Evolutionary conservation across 2,797 vertebrate species (phyloP), one percentile per base, ranked within the genome.

Genomic region (Atherinosoma microstoma): DNA sequence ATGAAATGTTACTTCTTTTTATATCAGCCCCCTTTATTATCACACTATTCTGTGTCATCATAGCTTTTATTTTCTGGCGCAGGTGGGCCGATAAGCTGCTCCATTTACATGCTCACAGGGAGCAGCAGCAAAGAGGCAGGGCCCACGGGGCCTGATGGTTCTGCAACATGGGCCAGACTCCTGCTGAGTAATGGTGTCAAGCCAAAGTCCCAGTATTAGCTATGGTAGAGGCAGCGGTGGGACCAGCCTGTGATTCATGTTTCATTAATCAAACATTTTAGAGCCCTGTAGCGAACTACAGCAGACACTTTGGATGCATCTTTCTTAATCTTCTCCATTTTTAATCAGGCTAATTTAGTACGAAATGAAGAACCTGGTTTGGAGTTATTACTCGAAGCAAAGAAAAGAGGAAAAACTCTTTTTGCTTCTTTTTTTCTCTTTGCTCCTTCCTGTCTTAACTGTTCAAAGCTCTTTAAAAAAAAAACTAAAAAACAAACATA

Each of bases 231-330:
- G 84, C 82, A 80, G 79, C 83, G 64, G 73, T 76, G 85, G 84
- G 79, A 87, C 80, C 78, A 66, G 86, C 78, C 78, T 80, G 82
- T 87, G 85, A 91, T 89, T 94, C 91, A 91, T 90, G 86, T 88
- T 88, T 87, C 89, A 91, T 94, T 92, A 91, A 92, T 94, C 91
- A 92, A 89, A 93, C 83, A 89, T 85, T 87, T 86, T 75, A 64
- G 62, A 87, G 82, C 87, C 87, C 84, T 63, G 77, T 74, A 86
- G 89, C 86, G 49, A 85, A 70, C 76, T 80, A 49, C 78, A 61
- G 71, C 74, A 83, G 82, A 88, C 85, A 73, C 75, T 88, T 79
- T 86, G 79, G 70, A 89, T 87, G 87, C 79, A 91, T 91, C 76
- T 76, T 71, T 79, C 82, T 82, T 85, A 91, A 91, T 92, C 87